Base-by-base conservation (phyloP, 2,888 invertebrate species). In the Adela reaumurella region DNA sequence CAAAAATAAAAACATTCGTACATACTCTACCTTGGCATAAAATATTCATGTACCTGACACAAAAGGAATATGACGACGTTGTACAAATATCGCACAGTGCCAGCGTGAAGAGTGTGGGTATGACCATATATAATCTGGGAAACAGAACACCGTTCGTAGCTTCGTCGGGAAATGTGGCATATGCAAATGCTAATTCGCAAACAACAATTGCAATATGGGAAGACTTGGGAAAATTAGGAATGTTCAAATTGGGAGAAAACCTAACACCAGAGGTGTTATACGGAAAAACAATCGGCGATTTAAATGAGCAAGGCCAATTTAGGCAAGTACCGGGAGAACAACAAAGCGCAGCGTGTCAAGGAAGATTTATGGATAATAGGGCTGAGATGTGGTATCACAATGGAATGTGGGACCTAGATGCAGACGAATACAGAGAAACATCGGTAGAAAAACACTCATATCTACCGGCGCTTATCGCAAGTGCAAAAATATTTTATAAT, bases 151-250 rank as follows among this genome's bases (percentile, higher is more conserved):
- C 55, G n/a, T 57, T 56, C 46, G 48, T 56, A 14, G 50, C 56
- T 16, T 49, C 54, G 35, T 48, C 55, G 0, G 51, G 52, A 4
- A 46, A 43, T 2, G 57, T 55, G 18, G 41, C 50, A 29, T 57
- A 55, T 19, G 56, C 56, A 19, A 58, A 58, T 29, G 56, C 56
- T 19, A 58, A 58, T 28, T 55, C 55, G 16, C 57, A 56, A 35
- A 35, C 35, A 14, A 35, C 35, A 4, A 35, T 35, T 14, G 35
- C 11, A 3, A 35, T 35, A 14, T 51, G 56, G 56, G 41, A 54
- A 55, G 3, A 54, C 54, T 47, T 56, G 54, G 55, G 55, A 54
- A 49, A 46, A 55, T 16, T 47, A 35, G 52, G 55, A 28, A 49
- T 49, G 49, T 50, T 53, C 18, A 50, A 52, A 53, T 6, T 50